Evolutionary conservation across 2,797 vertebrate species (phyloP), one percentile per base, ranked within the genome.

Genomic region (Parauchenoglanis ngamensis): DNA sequence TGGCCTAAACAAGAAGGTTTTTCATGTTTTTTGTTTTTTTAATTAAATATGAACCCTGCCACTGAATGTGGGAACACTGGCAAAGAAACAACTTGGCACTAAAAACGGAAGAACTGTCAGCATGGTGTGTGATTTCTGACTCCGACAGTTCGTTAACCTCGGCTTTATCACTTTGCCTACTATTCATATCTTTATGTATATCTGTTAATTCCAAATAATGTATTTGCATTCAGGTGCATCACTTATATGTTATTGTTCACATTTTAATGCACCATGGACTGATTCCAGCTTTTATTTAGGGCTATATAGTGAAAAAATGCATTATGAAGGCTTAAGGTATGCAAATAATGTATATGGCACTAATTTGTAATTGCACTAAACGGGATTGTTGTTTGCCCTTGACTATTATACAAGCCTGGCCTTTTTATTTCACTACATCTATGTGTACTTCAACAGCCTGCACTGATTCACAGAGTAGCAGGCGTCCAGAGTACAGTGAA

Each of bases 401-500:
- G 49, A 54, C 0, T 79, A 79, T 59, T 79, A 59, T 40, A 59
- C 19, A 59, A 35, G 10, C 11, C 19, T 23, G 54, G 31, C 77
- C 21, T 78, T 78, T 79, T 56, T 10, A 23, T 23, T 59, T 59
- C 21, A 57, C 10, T 40, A 23, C 54, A 59, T 8, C 25, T 49
- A 0, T 49, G 44, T 81, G 8, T 17, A 83, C 70, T 15, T 65
- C 57, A 65, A 2, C 13, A 35, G 23, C 65, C 28, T 83, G 23
- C 15, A 52, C 44, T 28, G 72, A 77, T 87, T 77, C 59, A 83
- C 11, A 35, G 25, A 80, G 19, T 59, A 61, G 19, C 10, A 73
- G 31, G 17, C 54, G 59, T 80, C 7, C 67, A 49, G 54, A 82
- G 54, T 87, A 65, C 78, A 65, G 19, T 52, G n/a, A 83, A 75